A percentile compares a stretch with the other conserved stretches of the same genome.
Evolutionary conservation across 2,113 vertebrate genomes (phyloP).

Genomic region (Pithys albifrons): DNA sequence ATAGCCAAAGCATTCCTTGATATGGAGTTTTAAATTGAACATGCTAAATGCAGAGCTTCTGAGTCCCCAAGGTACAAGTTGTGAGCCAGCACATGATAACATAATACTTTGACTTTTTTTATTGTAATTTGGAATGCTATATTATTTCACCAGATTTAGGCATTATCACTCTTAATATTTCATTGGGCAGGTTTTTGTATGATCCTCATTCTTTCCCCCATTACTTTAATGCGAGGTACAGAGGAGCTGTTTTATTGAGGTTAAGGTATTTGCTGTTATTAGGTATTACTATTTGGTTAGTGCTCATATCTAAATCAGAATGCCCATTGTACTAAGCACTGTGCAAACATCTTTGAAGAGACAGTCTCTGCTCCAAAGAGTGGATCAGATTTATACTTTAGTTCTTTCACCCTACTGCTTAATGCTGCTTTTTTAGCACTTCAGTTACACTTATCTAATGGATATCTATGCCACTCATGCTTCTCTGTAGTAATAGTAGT

Average conservation of each 20-base stretch:
- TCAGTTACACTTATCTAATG: not conserved
- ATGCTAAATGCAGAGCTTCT: not conserved
- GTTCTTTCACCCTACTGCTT: not conserved
- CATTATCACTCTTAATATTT: not conserved
- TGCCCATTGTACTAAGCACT: not conserved
- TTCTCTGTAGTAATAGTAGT: not conserved
- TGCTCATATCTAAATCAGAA: not conserved
- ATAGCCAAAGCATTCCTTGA: not conserved
- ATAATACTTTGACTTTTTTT: fast-evolving
- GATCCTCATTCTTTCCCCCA: not conserved
- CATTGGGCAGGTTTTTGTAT: not conserved
- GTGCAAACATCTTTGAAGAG: not conserved
- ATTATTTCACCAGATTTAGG: not conserved
- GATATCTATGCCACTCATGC: not conserved
- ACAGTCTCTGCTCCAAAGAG: not conserved
- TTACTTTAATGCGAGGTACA: not conserved
- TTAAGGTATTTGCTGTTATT: not conserved
- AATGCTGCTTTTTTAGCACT: not conserved
- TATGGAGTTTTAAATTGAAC: not conserved
- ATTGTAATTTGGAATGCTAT: not conserved
- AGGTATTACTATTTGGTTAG: not conserved
- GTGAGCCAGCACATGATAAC: not conserved
- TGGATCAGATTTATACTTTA: not conserved
- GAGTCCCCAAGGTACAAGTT: not conserved
- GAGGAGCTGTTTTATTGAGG: not conserved